phyloP scores from a whole-genome alignment of 1,140 invertebrate genomes.

The Ladona fulva region DNA sequence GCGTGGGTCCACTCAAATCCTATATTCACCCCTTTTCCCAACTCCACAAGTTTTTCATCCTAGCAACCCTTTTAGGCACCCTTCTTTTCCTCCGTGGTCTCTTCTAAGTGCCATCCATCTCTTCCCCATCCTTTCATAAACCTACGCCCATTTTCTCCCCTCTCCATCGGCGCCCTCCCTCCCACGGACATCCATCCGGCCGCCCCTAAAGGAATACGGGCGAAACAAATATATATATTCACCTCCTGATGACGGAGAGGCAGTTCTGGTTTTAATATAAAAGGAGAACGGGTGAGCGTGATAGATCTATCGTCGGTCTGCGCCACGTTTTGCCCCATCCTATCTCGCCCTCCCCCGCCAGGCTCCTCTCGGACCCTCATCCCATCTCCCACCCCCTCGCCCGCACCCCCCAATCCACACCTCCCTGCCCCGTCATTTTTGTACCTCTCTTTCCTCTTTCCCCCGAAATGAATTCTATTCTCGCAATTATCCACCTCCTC shows the following conservation, averaged over 20 bases:
- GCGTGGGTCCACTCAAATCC: too few species aligned
- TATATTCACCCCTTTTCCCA: too few species aligned
- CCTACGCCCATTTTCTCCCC: neutral
- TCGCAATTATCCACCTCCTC: neutral
- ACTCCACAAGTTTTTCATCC: too few species aligned
- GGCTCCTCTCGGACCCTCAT: neutral
- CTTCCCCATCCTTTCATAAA: too few species aligned
- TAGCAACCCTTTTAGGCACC: too few species aligned
- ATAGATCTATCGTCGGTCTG: conserved; percentile 4
- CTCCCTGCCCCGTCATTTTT: too few species aligned
- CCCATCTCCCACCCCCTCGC: neutral
- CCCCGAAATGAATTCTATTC: neutral
- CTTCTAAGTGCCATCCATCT: too few species aligned
- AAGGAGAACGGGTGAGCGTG: neutral
- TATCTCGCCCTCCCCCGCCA: neutral
- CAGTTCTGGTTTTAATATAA: neutral
- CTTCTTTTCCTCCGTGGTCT: too few species aligned
- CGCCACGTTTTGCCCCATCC: neutral
- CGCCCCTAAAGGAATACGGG: neutral
- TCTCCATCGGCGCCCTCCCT: neutral
- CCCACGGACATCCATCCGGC: too few species aligned
- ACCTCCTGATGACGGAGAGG: neutral
- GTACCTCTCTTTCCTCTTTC: too few species aligned
- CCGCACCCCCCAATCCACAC: neutral
- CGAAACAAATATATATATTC: conserved; percentile 10